phyloP scores from a whole-genome alignment of 2,888 invertebrate genomes.

The Venustoraphidia nigricollis region DNA sequence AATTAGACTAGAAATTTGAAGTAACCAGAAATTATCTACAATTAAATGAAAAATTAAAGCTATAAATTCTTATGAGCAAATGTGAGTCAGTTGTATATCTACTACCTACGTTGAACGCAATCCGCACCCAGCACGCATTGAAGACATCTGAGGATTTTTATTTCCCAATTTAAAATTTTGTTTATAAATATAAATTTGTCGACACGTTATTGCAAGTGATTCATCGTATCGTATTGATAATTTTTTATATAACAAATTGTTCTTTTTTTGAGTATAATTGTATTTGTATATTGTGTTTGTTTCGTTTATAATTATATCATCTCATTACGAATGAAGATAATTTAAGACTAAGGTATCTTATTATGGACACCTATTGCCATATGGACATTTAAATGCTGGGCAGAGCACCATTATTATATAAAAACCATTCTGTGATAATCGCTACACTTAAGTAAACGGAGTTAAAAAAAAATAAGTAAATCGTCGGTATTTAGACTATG shows the following conservation, averaged over 20 bases:
- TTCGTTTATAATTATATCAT: not conserved
- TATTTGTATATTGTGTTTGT: constrained; percentile 4
- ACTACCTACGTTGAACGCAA: constrained; percentile 36
- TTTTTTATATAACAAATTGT: constrained; percentile 3
- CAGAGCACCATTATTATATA: constrained; percentile 15
- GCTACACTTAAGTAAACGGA: constrained; percentile 27
- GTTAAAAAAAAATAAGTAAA: not conserved
- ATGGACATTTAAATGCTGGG: constrained; percentile 6
- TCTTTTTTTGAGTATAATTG: constrained; percentile 3
- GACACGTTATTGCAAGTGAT: constrained; percentile 4
- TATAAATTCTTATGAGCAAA: constrained; percentile 11
- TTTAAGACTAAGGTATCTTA: not conserved
- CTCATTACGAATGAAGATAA: not conserved
- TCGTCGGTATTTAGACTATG: constrained; percentile 33
- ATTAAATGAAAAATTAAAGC: constrained; percentile 13
- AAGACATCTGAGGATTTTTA: constrained; percentile 75
- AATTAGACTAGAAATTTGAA: constrained; percentile 36
- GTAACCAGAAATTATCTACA: constrained; percentile 25
- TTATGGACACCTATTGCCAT: constrained; percentile 3
- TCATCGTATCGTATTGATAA: not conserved
- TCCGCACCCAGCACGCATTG: constrained; percentile 77
- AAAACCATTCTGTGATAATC: constrained; percentile 49
- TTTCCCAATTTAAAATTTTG: constrained; percentile 30
- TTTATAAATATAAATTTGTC: constrained; percentile 23
- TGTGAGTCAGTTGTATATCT: constrained; percentile 19